A percentile compares a stretch with the other conserved stretches of the same genome.
phyloP scores from a whole-genome alignment of 1,140 invertebrate species.

The Cyclina sinensis region DNA sequence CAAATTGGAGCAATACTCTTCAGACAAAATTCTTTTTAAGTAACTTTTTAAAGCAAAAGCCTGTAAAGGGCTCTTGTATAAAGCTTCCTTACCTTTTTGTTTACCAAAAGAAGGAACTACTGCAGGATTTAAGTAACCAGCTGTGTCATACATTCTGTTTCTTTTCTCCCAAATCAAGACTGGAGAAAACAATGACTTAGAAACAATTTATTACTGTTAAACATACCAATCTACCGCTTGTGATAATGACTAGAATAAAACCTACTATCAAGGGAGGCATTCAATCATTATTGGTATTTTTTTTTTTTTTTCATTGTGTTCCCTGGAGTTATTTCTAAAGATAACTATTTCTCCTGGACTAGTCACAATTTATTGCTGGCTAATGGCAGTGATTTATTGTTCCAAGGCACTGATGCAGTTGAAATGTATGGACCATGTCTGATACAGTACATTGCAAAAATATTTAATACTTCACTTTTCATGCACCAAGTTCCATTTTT shows the following conservation, averaged over 20 bases:
- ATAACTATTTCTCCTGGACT: slow-evolving; percentile 21
- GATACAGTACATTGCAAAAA: background rate
- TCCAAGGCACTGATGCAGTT: background rate
- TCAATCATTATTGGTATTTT: slow-evolving; percentile 41
- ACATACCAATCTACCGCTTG: background rate
- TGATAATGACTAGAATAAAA: background rate
- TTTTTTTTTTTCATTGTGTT: slow-evolving; percentile 37
- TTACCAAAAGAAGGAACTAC: too few relatives aligned
- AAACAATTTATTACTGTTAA: background rate
- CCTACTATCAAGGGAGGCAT: background rate
- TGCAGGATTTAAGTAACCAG: too few relatives aligned
- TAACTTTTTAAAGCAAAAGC: too few relatives aligned
- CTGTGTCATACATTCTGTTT: too few relatives aligned
- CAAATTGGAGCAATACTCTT: too few relatives aligned
- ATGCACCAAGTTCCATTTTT: background rate
- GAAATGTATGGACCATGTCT: background rate
- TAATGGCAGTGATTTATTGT: slow-evolving; percentile 13
- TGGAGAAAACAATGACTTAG: background rate
- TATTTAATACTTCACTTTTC: background rate
- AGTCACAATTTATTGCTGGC: background rate
- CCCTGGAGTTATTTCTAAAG: background rate
- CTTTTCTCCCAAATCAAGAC: too few relatives aligned
- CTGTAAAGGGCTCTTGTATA: too few relatives aligned
- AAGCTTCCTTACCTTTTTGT: too few relatives aligned
- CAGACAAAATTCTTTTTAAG: too few relatives aligned